phyloP scores from a whole-genome alignment of 1,140 invertebrate genomes.

The Eurytemora carolleeae region DNA sequence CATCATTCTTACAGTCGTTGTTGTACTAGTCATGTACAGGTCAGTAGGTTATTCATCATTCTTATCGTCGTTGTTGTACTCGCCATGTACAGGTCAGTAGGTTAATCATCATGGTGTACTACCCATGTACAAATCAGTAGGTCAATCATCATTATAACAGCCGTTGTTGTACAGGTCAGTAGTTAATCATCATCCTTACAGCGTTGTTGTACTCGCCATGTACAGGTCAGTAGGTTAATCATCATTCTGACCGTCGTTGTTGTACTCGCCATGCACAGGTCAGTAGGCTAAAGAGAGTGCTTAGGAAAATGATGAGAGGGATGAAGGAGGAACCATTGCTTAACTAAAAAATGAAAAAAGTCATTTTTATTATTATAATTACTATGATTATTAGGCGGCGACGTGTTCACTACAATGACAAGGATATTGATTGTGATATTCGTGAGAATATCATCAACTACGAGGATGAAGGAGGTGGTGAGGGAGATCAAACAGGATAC shows the following conservation, averaged over 20 bases:
- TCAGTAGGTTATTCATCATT: slow-evolving; percentile 52
- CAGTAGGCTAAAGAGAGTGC: too few relatives aligned
- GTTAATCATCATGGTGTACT: too few relatives aligned
- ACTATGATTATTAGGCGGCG: too few relatives aligned
- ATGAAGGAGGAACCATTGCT: not conserved
- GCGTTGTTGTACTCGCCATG: slow-evolving; percentile 61
- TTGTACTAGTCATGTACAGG: slow-evolving; percentile 56
- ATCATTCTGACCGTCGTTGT: slow-evolving; percentile 35
- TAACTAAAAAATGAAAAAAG: slow-evolving; percentile 1
- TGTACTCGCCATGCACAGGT: slow-evolving; percentile 10
- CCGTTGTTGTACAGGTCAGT: too few relatives aligned
- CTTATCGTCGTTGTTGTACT: slow-evolving; percentile 25
- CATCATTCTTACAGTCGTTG: slow-evolving; percentile 49
- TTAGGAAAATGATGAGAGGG: too few relatives aligned
- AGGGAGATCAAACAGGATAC: slow-evolving; percentile 74
- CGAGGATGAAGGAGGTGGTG: slow-evolving; percentile 87
- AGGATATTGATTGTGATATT: slow-evolving; percentile 80
- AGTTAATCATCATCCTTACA: slow-evolving; percentile 38
- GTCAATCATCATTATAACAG: too few relatives aligned
- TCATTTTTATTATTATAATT: slow-evolving; percentile 14
- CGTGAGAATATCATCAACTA: slow-evolving; percentile 92
- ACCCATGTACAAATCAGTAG: too few relatives aligned
- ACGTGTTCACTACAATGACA: slow-evolving; percentile 46
- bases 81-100: slow-evolving; percentile 13
- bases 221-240: slow-evolving; percentile 52